These are phyloP conservation scores for Candidula unifasciata DNA, from an alignment of 2,888 invertebrate species.

Conservation along the genomic window DNA sequence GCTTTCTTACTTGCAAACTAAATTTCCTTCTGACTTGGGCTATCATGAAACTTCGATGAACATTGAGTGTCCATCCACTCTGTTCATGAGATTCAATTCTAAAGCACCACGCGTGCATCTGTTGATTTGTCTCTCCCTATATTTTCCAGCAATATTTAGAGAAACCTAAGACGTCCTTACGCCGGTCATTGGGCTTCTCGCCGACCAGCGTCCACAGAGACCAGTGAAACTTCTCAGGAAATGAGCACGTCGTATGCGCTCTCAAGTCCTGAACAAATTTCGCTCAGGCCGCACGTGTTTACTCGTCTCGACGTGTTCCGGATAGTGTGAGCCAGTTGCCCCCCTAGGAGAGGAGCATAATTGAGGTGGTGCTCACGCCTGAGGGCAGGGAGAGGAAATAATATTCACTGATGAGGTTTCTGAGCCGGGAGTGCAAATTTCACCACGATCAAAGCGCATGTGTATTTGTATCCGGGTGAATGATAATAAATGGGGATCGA, in stretches of 20 bases:
- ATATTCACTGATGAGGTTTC: slow-evolving; percentile 25
- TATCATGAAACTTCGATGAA: slow-evolving; percentile 13
- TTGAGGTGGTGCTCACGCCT: background rate
- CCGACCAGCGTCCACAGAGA: background rate
- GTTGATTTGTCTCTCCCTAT: slow-evolving; percentile 10
- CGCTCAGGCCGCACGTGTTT: slow-evolving; percentile 36
- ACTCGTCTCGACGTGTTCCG: slow-evolving; percentile 27
- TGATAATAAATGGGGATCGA: background rate
- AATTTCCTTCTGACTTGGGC: background rate
- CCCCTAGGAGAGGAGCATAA: slow-evolving; percentile 9
- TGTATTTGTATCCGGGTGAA: slow-evolving; percentile 8
- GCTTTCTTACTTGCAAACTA: background rate
- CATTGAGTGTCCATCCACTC: background rate
- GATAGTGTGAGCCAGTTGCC: slow-evolving; percentile 31
- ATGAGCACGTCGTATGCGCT: slow-evolving; percentile 42
- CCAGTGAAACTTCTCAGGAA: slow-evolving; percentile 31
- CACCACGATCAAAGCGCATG: background rate
- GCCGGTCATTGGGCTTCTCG: slow-evolving; percentile 19
- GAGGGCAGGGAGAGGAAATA: background rate
- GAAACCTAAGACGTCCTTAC: slow-evolving; percentile 35
- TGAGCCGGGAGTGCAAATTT: background rate
- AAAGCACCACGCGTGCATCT: slow-evolving; percentile 26
- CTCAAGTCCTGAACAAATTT: slow-evolving; percentile 46
- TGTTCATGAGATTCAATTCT: slow-evolving; percentile 25
- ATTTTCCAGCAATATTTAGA: slow-evolving; percentile 29